Base-by-base conservation (phyloP, 2,888 invertebrate species). In the Aproaerema taeniolella region DNA sequence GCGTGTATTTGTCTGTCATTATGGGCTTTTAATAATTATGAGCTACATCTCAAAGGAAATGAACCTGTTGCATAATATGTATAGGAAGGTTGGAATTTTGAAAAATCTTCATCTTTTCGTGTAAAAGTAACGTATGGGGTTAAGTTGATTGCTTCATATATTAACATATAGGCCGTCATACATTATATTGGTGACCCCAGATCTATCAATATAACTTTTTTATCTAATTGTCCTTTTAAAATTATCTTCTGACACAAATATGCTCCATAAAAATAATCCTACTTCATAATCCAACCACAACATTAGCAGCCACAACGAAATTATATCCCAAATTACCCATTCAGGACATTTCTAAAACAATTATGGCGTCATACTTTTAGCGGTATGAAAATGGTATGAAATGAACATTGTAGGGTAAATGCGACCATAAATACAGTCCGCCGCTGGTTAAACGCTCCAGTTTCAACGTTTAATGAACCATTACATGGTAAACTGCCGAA, bases 401-500 rank as follows among this genome's bases (percentile, higher is more conserved):
- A 17, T 32, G 39, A 31, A 40, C 36, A 40, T 29, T 38, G 46
- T 42, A 45, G 42, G 48, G 49, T 40, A 40, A 57, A 63, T 54
- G 52, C 33, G 38, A 37, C 39, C 43, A 52, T 61, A 63, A 62
- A 63, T 53, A 51, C 43, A 12, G 28, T 15, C 39, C 47, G 39
- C 38, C 54, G 51, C 62, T 58, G 60, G 54, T 55, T n/a, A n/a
- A n/a, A n/a, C n/a, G 66, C 73, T 74, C 71, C 50, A 50, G 61
- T 68, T 75, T 55, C 60, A 50, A 39, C 52, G 57, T 58, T 66
- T 72, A 79, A 81, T 72, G 76, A 74, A 63, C 73, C 78, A 74
- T 79, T 80, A 59, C 52, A 47, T 53, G 48, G 50, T 55, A 65
- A 72, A 72, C 64, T 63, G 68, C 61, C 58, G 61, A 65, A 63